Conservation (phyloP, 1,140 invertebrate species). For the Hyphantria cunea region DNA sequence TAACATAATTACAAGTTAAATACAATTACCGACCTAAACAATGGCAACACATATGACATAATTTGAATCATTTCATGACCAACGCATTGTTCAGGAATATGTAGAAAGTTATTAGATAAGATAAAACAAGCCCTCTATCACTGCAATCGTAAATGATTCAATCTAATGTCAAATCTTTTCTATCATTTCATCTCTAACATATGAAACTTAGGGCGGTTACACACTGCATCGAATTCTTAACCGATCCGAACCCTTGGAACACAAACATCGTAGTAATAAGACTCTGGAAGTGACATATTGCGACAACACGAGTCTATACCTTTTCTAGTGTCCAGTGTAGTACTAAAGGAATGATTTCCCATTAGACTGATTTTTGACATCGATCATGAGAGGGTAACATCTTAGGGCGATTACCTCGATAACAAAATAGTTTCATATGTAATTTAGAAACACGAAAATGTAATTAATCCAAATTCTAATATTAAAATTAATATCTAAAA, state of each 20-base stretch:
- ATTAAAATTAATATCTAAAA: conserved; percentile 56
- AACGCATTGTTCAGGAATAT: conserved; percentile 61
- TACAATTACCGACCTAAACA: conserved; percentile 64
- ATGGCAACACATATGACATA: conserved; percentile 77
- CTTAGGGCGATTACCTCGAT: conserved; percentile 16
- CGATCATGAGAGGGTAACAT: background rate
- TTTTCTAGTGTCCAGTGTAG: too few species aligned
- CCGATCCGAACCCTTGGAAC: too few species aligned
- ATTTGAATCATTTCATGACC: conserved; percentile 62
- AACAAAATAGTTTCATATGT: conserved; percentile 13
- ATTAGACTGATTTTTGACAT: background rate
- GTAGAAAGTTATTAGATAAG: conserved; percentile 12
- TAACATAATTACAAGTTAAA: conserved; percentile 55
- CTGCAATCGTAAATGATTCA: background rate
- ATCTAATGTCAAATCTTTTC: too few species aligned
- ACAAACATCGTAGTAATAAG: too few species aligned
- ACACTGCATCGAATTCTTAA: too few species aligned
- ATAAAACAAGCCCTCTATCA: conserved; percentile 17
- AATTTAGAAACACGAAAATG: conserved; percentile 24
- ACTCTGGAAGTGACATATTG: too few species aligned
- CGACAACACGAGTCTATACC: too few species aligned
- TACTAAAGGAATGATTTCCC: background rate
- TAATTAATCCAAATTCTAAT: conserved; percentile 35
- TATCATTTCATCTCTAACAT: too few species aligned
- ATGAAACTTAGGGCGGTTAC: too few species aligned